These are phyloP conservation scores for Parapristionchus giblindavisi DNA, from an alignment of 2,888 invertebrate genomes.

Conservation along the genomic window DNA sequence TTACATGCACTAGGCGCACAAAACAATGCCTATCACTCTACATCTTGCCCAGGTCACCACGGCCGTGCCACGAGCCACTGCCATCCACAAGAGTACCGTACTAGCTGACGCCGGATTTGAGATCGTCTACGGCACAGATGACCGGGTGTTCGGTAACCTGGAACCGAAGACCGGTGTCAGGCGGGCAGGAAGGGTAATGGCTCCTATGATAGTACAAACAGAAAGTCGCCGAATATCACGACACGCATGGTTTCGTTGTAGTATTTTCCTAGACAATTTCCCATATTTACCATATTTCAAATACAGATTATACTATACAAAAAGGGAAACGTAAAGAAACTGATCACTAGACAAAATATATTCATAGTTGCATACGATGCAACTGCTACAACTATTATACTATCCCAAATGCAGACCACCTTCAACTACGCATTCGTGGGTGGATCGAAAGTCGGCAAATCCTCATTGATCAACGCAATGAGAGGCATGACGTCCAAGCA, in stretches of 20 bases:
- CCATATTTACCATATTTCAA: too few species aligned
- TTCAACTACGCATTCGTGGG: constrained; percentile 61
- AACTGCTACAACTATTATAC: too few species aligned
- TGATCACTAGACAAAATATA: not conserved
- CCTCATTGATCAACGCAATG: constrained; percentile 55
- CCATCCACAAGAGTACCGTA: constrained; percentile 48
- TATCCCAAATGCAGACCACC: constrained; percentile 41
- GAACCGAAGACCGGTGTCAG: constrained; percentile 51
- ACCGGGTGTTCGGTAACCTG: constrained; percentile 50
- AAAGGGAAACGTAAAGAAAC: not conserved
- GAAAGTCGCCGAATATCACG: too few species aligned
- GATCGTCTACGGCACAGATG: constrained; percentile 55
- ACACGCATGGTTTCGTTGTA: too few species aligned
- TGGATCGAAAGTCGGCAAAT: constrained; percentile 51
- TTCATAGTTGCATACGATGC: not conserved
- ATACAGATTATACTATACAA: too few species aligned
- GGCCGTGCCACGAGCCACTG: constrained; percentile 1
- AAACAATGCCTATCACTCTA: too few species aligned
- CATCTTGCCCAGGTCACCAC: too few species aligned
- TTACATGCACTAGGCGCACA: too few species aligned
- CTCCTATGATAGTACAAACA: too few species aligned
- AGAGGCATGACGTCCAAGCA: constrained; percentile 55
- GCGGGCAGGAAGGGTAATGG: constrained; percentile 49
- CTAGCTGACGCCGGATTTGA: constrained; percentile 59
- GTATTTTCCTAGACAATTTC: too few species aligned